These are phyloP conservation scores for Mungos mungo DNA, from an alignment of 2,113 vertebrate genomes.

Conservation along the genomic window DNA sequence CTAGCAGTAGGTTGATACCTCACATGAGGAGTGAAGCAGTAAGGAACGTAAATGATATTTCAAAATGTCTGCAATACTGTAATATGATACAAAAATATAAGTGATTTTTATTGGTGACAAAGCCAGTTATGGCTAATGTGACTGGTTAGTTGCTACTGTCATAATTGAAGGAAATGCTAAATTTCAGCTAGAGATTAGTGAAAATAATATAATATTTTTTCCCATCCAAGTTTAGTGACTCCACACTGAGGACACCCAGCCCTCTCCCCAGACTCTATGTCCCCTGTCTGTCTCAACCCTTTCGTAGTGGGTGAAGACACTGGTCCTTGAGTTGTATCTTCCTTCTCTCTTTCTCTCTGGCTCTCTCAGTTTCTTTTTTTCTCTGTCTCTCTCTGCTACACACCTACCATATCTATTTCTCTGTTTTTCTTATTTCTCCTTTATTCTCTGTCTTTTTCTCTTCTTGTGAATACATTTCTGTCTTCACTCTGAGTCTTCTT, in stretches of 20 bases:
- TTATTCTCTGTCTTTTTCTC: neutral
- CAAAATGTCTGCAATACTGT: conserved; percentile 23
- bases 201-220: neutral
- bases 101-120: conserved; percentile 36
- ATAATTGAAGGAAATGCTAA: conserved; percentile 25
- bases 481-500: neutral
- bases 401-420: neutral
- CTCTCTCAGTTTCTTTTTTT: neutral
- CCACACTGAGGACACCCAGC: neutral
- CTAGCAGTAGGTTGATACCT: conserved; percentile 44
- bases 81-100: neutral
- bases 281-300: neutral
- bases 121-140: neutral
- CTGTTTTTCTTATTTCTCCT: neutral
- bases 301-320: neutral
- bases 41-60: conserved; percentile 53
- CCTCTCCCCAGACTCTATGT: neutral
- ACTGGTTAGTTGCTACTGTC: neutral
- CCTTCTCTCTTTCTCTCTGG: neutral
- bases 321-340: neutral
- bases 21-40: conserved; percentile 34
- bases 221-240: neutral
- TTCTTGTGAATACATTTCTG: neutral
- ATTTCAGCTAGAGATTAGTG: conserved; percentile 35
- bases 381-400: neutral